A percentile compares a stretch with the other conserved stretches of the same genome.
phyloP scores from a whole-genome alignment of 2,888 invertebrate species.

The Nebria brevicollis region DNA sequence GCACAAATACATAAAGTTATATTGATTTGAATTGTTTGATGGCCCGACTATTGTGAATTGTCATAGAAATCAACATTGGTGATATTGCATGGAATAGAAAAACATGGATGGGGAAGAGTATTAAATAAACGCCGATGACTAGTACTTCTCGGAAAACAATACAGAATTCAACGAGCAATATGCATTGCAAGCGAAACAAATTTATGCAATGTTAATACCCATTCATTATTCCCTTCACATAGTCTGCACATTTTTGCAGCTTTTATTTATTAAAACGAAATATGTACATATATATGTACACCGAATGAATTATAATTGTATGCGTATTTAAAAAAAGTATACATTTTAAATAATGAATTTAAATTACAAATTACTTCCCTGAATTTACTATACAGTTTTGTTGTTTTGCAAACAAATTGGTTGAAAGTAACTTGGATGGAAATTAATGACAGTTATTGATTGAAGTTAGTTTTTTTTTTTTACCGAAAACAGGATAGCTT shows the following conservation, averaged over 20 bases:
- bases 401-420: slow-evolving; percentile 17
- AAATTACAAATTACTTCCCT: slow-evolving; percentile 17
- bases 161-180: background rate
- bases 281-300: background rate
- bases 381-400: background rate
- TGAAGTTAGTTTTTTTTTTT: slow-evolving; percentile 9
- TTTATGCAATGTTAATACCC: slow-evolving; percentile 32
- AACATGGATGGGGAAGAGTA: background rate
- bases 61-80: no score
- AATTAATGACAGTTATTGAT: background rate
- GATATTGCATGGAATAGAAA: no score
- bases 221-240: slow-evolving; percentile 40
- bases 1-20: no score
- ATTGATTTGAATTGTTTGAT: no score
- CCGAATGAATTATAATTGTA: slow-evolving; percentile 9
- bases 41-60: no score
- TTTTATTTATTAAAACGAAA: slow-evolving; percentile 19
- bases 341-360: slow-evolving; percentile 29
- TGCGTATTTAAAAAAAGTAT: slow-evolving; percentile 5
- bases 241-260: slow-evolving; percentile 25
- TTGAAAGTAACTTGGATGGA: background rate
- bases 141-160: background rate
- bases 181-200: background rate
- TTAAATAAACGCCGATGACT: background rate
- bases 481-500: background rate